Base-by-base conservation (phyloP, 1,140 invertebrate genomes). In the Phortica variegata region DNA sequence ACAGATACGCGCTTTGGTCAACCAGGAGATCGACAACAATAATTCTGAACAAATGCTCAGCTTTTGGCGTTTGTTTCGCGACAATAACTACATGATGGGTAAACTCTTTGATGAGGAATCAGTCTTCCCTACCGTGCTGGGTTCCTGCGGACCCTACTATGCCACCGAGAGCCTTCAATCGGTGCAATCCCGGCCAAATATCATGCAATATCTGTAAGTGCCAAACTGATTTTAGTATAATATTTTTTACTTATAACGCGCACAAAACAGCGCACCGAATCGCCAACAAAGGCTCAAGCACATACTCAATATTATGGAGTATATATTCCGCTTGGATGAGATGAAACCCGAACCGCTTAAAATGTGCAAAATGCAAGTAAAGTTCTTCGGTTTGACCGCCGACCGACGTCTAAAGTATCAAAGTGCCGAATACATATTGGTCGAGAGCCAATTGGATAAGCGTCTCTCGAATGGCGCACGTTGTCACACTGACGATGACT, bases 51-150 rank as follows among this genome's bases (percentile, higher is more conserved):
- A 75, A 49, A 75, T 75, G 65, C 43, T 66, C 3, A 72, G 62
- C 20, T 72, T 74, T 16, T 75, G 72, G 72, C 40, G 65, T 0
- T 23, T 75, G 13, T 75, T 74, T 38, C 69, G 68, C 41, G 65
- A 74, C 45, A 72, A 75, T 52, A 74, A 74, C 42, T 75, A 74
- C 29, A 68, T 75, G 68, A 74, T 75, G 71, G 57, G 68, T 39
- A 75, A 75, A 39, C 54, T 75, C 0, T 75, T 68, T 26, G 72
- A 75, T 19, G 72, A 75, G 40, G 72, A 75, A 33, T 70, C 56
- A 20, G 43, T 74, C 0, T 74, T 75, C 21, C 72, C 72, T 6
- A 56, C 61, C 1, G 68, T 75, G 2, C 23, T 74, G 6, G 68
- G 71, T 2, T 72, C 68, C 2, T 75, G 72, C 21, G 71, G 72